Percentiles rank a stretch among this genome's conserved stretches.
Evolutionary conservation across 2,888 invertebrate species (phyloP).

Genomic region (Maniola hyperantus): DNA sequence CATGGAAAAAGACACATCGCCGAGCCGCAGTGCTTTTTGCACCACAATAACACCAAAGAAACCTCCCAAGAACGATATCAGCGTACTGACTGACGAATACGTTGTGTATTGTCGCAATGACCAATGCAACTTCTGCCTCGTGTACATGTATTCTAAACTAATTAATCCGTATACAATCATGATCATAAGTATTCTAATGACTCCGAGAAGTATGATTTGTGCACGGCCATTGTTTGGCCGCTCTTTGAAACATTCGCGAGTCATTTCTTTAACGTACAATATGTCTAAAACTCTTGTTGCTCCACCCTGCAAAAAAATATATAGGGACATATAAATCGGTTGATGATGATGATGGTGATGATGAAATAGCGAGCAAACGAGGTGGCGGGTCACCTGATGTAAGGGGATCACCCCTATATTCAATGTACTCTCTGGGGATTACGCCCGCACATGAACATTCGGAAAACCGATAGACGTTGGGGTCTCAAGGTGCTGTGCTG

Average conservation of each 20-base stretch:
- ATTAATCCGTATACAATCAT: constrained; percentile 65
- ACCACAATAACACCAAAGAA: constrained; percentile 56
- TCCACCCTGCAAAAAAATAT: constrained; percentile 49
- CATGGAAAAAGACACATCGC: constrained; percentile 54
- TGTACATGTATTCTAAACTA: constrained; percentile 80
- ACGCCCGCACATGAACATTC: too few species aligned
- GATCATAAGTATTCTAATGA: constrained; percentile 50
- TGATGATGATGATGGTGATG: too few species aligned
- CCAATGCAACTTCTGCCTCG: constrained; percentile 84
- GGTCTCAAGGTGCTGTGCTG: too few species aligned
- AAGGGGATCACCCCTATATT: too few species aligned
- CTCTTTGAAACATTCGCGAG: constrained; percentile 68
- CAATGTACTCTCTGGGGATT: too few species aligned
- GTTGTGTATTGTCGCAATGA: constrained; percentile 80
- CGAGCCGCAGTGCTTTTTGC: constrained; percentile 63
- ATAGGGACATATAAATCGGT: too few species aligned
- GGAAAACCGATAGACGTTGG: too few species aligned
- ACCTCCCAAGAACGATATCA: constrained; percentile 76
- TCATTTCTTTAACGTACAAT: constrained; percentile 69
- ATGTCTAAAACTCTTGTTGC: constrained; percentile 56
- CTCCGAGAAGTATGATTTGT: constrained; percentile 69
- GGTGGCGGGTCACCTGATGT: too few species aligned
- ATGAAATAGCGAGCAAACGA: too few species aligned
- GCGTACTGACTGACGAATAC: constrained; percentile 71
- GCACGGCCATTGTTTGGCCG: constrained; percentile 73